Conservation (phyloP, 2,113 vertebrate genomes). For the Pedionomus torquatus region DNA sequence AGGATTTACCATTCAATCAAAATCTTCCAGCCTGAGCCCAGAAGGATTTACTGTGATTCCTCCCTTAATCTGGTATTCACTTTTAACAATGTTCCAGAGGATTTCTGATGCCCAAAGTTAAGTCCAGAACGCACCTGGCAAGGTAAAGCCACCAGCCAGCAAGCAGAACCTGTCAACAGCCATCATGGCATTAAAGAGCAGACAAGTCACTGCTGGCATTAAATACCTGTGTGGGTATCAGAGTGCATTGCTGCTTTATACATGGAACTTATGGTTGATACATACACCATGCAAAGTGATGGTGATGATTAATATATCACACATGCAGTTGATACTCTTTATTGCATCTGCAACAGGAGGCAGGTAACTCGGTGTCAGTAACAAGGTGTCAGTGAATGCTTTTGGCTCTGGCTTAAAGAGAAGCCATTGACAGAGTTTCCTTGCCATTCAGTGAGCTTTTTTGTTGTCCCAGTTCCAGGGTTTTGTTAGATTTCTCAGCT, state of each 20-base stretch:
- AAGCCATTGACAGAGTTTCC: background rate
- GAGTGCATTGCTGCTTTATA: background rate
- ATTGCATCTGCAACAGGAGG: background rate
- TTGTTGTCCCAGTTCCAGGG: background rate
- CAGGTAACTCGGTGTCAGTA: background rate
- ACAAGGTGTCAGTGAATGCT: background rate
- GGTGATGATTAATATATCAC: background rate
- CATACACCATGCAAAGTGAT: background rate
- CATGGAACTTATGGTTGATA: background rate
- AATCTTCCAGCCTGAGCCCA: background rate
- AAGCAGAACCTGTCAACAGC: background rate
- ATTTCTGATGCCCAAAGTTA: background rate
- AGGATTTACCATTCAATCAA: background rate
- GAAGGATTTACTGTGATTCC: background rate
- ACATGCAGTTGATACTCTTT: accelerated
- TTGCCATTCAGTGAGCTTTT: background rate
- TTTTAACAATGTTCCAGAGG: background rate
- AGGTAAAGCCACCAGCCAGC: background rate
- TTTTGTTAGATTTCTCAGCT: background rate
- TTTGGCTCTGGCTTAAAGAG: background rate
- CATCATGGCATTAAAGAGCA: background rate
- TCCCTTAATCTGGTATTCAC: background rate
- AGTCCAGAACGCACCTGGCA: background rate
- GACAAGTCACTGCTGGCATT: background rate
- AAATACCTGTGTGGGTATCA: background rate